Conservation (phyloP, 2,888 invertebrate genomes). For the Neoscelio sp. region DNA sequence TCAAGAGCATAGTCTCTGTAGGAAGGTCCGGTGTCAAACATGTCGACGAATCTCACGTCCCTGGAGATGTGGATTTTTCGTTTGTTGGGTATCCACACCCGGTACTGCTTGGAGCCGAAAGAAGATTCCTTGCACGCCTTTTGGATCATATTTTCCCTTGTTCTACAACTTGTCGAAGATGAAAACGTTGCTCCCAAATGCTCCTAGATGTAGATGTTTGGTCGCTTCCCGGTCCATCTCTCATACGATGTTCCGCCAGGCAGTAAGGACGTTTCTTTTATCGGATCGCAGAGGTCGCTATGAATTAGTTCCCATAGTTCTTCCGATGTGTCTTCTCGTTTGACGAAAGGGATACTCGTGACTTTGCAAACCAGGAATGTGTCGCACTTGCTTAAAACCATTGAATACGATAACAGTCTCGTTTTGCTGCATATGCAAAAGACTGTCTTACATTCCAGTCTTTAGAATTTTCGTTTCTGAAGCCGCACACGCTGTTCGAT, state of each 20-base stretch:
- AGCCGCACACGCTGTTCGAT: background rate
- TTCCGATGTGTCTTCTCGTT: background rate
- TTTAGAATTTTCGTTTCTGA: no score
- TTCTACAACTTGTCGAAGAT: constrained; percentile 43
- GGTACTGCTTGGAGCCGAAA: constrained; percentile 14
- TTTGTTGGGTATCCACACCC: constrained; percentile 20
- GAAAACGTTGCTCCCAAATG: constrained; percentile 56
- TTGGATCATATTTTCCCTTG: constrained; percentile 21
- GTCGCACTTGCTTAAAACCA: background rate
- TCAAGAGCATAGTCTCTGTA: background rate
- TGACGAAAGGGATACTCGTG: constrained; percentile 10
- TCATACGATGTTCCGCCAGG: constrained; percentile 50
- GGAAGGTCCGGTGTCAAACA: background rate
- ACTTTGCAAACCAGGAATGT: constrained; percentile 1
- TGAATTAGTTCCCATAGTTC: constrained; percentile 15
- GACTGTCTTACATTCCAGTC: no score
- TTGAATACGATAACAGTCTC: background rate
- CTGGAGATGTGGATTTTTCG: constrained; percentile 12
- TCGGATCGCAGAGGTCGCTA: no score
- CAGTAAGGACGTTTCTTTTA: constrained; percentile 8
- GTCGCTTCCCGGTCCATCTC: constrained; percentile 43
- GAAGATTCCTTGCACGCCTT: constrained; percentile 16
- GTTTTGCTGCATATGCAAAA: background rate
- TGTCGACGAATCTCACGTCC: constrained; percentile 9
- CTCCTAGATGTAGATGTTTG: constrained; percentile 41